Evolutionary conservation across 2,797 vertebrate genomes (phyloP).

Genomic region (Sorex maritimensis): DNA sequence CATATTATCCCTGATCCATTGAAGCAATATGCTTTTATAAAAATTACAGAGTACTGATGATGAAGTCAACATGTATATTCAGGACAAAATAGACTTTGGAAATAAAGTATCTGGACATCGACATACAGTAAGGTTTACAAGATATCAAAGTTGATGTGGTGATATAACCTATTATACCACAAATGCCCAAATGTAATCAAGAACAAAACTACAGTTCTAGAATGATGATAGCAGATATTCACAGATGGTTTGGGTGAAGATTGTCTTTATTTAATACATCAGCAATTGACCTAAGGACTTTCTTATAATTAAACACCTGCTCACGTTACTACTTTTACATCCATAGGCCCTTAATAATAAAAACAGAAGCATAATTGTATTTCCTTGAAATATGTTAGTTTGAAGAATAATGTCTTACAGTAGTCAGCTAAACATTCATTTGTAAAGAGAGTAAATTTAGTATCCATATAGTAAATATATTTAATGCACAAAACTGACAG

Average conservation of each 20-base stretch:
- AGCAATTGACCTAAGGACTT: slow-evolving; percentile 69
- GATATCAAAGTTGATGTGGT: neutral
- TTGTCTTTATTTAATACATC: slow-evolving; percentile 72
- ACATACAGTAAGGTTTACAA: slow-evolving; percentile 36
- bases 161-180: neutral
- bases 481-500: neutral
- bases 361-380: slow-evolving; percentile 24
- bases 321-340: slow-evolving; percentile 65
- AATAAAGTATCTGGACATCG: neutral
- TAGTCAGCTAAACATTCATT: slow-evolving; percentile 48
- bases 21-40: neutral
- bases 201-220: slow-evolving; percentile 50
- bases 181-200: slow-evolving; percentile 69
- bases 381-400: slow-evolving; percentile 52
- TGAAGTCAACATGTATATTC: neutral
- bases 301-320: slow-evolving; percentile 82
- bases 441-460: neutral
- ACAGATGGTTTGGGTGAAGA: slow-evolving; percentile 75
- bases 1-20: neutral
- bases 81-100: neutral
- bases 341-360: slow-evolving; percentile 28
- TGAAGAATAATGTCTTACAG: slow-evolving; percentile 46
- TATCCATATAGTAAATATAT: neutral
- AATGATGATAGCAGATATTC: slow-evolving; percentile 69
- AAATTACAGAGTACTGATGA: neutral